These are phyloP conservation scores for Thelaira solivaga DNA, from an alignment of 2,888 invertebrate species.

Conservation along the genomic window DNA sequence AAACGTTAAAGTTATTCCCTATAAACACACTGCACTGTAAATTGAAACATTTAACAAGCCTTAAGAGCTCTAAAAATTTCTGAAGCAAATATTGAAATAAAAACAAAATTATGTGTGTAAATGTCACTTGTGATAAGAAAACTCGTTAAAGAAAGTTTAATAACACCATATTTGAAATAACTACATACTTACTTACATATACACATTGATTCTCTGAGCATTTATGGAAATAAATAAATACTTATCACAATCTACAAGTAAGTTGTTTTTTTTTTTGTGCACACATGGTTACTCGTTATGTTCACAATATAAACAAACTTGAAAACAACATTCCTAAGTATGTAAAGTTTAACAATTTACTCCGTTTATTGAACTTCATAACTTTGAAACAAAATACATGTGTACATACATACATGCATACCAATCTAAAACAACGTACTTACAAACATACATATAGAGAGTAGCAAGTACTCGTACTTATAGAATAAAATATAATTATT, in stretches of 20 bases:
- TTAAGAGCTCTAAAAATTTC: background rate
- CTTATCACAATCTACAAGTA: background rate
- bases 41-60: background rate
- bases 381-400: too few relatives aligned
- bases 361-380: constrained; percentile 61
- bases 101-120: background rate
- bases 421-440: too few relatives aligned
- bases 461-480: too few relatives aligned
- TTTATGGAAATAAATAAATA: constrained; percentile 28
- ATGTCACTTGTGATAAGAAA: background rate
- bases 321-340: constrained; percentile 49
- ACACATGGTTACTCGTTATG: background rate
- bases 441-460: too few relatives aligned
- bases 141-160: constrained; percentile 25
- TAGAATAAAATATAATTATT: background rate
- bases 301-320: constrained; percentile 35
- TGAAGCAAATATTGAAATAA: background rate
- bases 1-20: too few relatives aligned
- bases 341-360: constrained; percentile 47
- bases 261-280: background rate
- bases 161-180: background rate
- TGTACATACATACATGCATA: too few relatives aligned
- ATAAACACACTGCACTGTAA: too few relatives aligned
- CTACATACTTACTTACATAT: background rate
- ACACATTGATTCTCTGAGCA: constrained; percentile 1